Evolutionary conservation across 2,113 vertebrate genomes (phyloP).

Genomic region (Regulus satrapa): DNA sequence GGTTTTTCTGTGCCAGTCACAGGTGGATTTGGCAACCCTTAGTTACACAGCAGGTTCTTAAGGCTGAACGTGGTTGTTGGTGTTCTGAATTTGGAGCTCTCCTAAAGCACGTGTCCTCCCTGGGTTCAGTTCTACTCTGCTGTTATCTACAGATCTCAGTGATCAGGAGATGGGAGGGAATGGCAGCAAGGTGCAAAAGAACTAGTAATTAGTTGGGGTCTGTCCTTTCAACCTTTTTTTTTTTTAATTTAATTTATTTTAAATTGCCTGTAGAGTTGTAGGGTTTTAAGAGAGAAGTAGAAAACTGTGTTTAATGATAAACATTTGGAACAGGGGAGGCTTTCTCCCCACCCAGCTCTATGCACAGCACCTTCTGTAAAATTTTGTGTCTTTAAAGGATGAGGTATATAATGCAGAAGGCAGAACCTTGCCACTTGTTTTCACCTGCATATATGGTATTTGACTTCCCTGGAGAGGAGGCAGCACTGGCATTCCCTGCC

Average conservation of each 20-base stretch:
- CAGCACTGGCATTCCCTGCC: background rate
- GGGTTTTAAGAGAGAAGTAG: background rate
- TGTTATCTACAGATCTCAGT: background rate
- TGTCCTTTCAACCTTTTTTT: background rate
- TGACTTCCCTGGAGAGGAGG: background rate
- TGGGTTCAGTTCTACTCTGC: background rate
- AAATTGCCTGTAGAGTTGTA: background rate
- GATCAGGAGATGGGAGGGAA: background rate
- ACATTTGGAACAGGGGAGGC: background rate
- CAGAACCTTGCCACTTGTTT: background rate
- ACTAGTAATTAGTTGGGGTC: background rate
- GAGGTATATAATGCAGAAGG: background rate
- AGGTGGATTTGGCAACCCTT: background rate
- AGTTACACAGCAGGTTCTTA: background rate
- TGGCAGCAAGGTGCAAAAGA: background rate
- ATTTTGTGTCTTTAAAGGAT: background rate
- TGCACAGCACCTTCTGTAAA: background rate
- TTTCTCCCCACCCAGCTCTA: background rate
- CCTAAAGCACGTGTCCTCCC: background rate
- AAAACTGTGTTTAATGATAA: background rate
- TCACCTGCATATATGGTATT: background rate
- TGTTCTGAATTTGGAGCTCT: background rate
- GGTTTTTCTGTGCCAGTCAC: background rate
- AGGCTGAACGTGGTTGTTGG: accelerated
- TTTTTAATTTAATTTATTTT: background rate